These are phyloP conservation scores for Caenorhabditis wallacei DNA, from an alignment of 2,888 invertebrate genomes.

Conservation along the genomic window DNA sequence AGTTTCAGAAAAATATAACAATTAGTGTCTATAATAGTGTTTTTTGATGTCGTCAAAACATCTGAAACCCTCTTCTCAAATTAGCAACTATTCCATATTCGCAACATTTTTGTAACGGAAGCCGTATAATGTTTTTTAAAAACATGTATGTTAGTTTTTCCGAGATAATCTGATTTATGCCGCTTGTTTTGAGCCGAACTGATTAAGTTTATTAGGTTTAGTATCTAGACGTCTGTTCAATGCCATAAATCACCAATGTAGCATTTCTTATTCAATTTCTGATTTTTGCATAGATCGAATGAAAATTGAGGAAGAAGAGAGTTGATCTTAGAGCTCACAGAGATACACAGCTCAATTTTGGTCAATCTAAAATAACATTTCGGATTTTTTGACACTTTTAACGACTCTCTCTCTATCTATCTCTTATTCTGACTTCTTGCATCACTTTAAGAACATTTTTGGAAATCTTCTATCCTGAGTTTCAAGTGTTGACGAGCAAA, in stretches of 20 bases:
- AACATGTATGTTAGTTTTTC: conserved; percentile 16
- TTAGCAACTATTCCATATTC: conserved; percentile 25
- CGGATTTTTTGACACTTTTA: conserved; percentile 51
- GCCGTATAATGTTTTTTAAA: conserved; percentile 36
- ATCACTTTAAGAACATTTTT: conserved; percentile 42
- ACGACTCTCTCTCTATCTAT: conserved; percentile 39
- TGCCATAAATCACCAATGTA: conserved; percentile 24
- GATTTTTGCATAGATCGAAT: conserved; percentile 4
- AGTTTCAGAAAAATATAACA: background rate
- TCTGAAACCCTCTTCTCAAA: conserved; percentile 1
- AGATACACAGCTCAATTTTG: background rate
- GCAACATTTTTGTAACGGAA: conserved; percentile 23
- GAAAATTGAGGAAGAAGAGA: background rate
- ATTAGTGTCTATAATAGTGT: background rate
- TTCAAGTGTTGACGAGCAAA: conserved; percentile 61
- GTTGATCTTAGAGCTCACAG: conserved; percentile 16
- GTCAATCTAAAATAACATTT: conserved; percentile 28
- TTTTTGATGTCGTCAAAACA: conserved; percentile 10
- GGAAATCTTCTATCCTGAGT: conserved; percentile 30
- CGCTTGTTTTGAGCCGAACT: conserved; percentile 6
- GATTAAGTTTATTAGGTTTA: conserved; percentile 23
- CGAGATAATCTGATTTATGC: conserved; percentile 9
- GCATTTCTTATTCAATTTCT: conserved; percentile 32
- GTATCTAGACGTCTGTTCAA: conserved; percentile 11
- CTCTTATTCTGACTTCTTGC: conserved; percentile 12